Percentiles rank a stretch among this genome's conserved stretches.
Evolutionary conservation across 2,888 invertebrate species (phyloP).

Genomic region (Dryocosmus kuriphilus): DNA sequence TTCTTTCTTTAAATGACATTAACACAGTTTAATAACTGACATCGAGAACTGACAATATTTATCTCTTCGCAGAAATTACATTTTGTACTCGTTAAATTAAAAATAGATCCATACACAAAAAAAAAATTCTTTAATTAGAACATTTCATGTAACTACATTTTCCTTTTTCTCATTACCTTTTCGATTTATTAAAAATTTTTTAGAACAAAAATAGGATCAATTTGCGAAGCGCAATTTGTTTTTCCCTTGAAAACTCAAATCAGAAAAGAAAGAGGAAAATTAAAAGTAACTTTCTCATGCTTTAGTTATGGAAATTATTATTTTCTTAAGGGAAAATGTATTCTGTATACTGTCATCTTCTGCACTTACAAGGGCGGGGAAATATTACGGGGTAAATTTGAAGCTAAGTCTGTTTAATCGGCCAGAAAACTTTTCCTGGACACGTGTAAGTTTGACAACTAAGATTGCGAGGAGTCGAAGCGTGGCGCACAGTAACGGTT

Average conservation of each 20-base stretch:
- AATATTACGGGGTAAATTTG: constrained; percentile 28
- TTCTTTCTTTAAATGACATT: constrained; percentile 19
- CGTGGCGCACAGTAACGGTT: constrained; percentile 67
- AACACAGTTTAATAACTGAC: constrained; percentile 2
- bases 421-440: constrained; percentile 42
- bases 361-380: neutral
- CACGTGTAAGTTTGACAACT: constrained; percentile 73
- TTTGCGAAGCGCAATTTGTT: neutral
- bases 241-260: neutral
- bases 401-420: constrained; percentile 30
- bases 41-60: neutral
- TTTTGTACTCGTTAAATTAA: neutral
- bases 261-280: constrained; percentile 3
- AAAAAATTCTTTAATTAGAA: neutral
- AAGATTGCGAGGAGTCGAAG: constrained; percentile 70
- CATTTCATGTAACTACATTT: neutral
- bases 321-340: constrained; percentile 3
- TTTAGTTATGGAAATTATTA: constrained; percentile 7
- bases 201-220: neutral
- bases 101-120: neutral
- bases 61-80: neutral
- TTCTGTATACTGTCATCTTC: neutral
- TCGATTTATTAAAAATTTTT: neutral
- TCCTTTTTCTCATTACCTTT: neutral
- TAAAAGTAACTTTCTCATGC: neutral